Base-by-base conservation (phyloP, 2,888 invertebrate genomes). In the Ectobius pallidus region DNA sequence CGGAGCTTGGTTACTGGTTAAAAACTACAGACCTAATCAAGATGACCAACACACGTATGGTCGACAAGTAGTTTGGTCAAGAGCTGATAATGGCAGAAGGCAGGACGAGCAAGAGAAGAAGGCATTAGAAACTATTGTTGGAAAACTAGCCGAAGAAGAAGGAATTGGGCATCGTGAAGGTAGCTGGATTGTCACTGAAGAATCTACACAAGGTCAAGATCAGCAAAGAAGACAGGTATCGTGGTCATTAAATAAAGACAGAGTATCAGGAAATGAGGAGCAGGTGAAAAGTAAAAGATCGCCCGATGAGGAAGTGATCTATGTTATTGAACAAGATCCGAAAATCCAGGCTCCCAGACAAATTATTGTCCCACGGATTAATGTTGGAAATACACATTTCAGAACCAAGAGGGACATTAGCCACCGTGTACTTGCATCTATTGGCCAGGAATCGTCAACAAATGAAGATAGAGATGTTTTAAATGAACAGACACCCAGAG, bases 281-380 rank as follows among this genome's bases (percentile, higher is more conserved):
- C 3, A 32, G 3, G 16, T 25, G 2, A 49, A 65, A 25, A 52
- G n/a, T 1, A 49, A 71, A 49, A 52, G 49, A 18, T 49, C 71
- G 6, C 25, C 44, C 44, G 39, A 63, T 7, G 52, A 65, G 4
- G 65, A 25, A 11, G 34, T 65, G 4, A 65, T 65, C 9, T 44
- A 44, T n/a, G 20, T 65, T 1, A 46, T 65, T n/a, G 44, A 44
- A 44, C 44, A 65, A 18, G 46, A 46, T 44, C 27, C 65, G 14
- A 27, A 44, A 7, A 7, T 3, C 30, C 30, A 58, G 16, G 0
- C n/a, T 58, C 30, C 6, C 11, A 0, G n/a, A 30, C 22, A 32
- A n/a, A 27, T 58, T 52, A n/a, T 18, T 30, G 0, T 32, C n/a
- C 16, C 22, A 30, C 6, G 30, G 30, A 25, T 4, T 20, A 25